phyloP scores from a whole-genome alignment of 2,113 vertebrate species.

The Plestiodon gilberti region DNA sequence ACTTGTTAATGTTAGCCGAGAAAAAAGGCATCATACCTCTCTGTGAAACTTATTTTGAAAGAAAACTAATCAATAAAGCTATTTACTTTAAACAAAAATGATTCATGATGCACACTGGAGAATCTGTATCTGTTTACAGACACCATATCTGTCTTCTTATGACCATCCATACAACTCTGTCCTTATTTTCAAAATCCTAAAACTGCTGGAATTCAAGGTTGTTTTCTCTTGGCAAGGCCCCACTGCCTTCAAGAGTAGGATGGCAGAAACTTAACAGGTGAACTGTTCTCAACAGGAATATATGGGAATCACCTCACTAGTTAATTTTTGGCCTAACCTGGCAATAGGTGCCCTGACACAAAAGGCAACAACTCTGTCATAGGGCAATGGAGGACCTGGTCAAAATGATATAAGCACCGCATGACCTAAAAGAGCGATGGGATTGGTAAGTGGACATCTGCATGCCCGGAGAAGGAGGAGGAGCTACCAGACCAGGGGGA shows the following conservation, averaged over 20 bases:
- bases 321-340: no score
- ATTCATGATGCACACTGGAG: conserved; percentile 25
- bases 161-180: conserved; percentile 1
- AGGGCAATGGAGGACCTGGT: no score
- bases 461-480: no score
- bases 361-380: no score
- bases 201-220: not conserved
- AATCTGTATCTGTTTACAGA: conserved; percentile 23
- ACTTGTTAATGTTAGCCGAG: conserved; percentile 46
- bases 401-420: no score
- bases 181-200: conserved; percentile 32
- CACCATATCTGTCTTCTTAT: conserved; percentile 37
- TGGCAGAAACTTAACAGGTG: not conserved
- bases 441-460: no score
- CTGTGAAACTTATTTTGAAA: conserved; percentile 66
- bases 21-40: conserved; percentile 7
- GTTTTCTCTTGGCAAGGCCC: no score
- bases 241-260: not conserved
- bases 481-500: no score
- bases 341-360: no score
- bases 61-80: conserved; percentile 51
- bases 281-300: not conserved
- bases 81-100: conserved; percentile 62
- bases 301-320: no score
- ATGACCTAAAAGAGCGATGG: no score